Conservation (phyloP, 2,797 vertebrate genomes). For the Clarias platycephalus region DNA sequence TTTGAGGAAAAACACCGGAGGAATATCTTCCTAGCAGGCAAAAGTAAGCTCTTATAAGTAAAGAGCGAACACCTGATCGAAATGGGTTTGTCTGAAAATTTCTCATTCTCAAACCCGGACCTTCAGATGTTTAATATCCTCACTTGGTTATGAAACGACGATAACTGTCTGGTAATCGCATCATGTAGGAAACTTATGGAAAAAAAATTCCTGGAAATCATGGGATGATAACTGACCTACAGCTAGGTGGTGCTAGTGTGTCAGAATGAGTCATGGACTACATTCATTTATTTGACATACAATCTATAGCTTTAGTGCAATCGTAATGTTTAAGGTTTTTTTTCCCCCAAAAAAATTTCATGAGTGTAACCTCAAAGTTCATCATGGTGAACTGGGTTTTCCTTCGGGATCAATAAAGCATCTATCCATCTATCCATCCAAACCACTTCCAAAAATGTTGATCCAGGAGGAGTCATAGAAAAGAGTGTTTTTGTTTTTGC, state of each 20-base stretch:
- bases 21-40: neutral
- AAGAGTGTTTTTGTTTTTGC: neutral
- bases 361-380: neutral
- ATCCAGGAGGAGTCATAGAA: neutral
- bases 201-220: neutral
- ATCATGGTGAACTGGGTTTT: neutral
- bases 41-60: neutral
- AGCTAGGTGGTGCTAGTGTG: constrained; percentile 10
- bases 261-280: neutral
- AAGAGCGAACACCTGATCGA: neutral
- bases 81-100: neutral
- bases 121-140: neutral
- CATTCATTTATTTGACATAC: too few species aligned
- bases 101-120: neutral
- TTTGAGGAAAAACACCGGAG: neutral
- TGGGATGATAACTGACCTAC: neutral
- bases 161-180: neutral
- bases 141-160: neutral
- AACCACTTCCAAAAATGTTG: neutral
- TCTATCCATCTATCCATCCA: too few species aligned
- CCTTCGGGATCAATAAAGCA: too few species aligned
- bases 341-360: too few species aligned
- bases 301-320: neutral
- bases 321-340: neutral
- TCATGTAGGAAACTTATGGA: neutral